Base-by-base conservation (phyloP, 2,113 vertebrate species). In the Vireo altiloquus region DNA sequence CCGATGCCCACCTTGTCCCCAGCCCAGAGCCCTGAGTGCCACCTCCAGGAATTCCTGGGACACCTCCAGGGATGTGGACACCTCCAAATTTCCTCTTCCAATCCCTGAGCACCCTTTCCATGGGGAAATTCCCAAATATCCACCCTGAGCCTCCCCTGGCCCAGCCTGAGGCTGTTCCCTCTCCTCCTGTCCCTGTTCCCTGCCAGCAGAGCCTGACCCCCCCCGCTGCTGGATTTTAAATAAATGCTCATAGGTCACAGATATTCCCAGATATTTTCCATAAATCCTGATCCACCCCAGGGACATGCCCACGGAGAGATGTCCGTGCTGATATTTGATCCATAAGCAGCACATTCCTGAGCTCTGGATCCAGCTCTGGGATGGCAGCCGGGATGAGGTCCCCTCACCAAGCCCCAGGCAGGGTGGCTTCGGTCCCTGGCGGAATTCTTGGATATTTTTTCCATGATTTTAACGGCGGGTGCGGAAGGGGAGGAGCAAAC, bases 251-350 rank as follows among this genome's bases (percentile, higher is more conserved):
- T 4, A 4, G 20, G 13, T 28, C 39, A 39, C 39, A 20, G n/a
- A 75, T 2, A 35, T n/a, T 75, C 35, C 50, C 15, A 1, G 4
- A 6, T 23, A 35, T 24, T 24, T 49, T 10, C 70, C 23, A 6
- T 13, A 57, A 24, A 30, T 40, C 70, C 82, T 8, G 24, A 6
- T 3, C 20, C 15, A 17, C 40, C 9, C 70, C 60, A 30, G 0
- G 2, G 15, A 10, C 0, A 1, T 14, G 14, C n/a, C 49, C 81
- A 39, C 1, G 19, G 15, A 54, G n/a, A 15, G 28, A 8, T 10
- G 15, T 16, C 70, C 40, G 2, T 8, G 82, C 50, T n/a, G 40
- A 1, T 2, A 6, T 7, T 1, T 19, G 28, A 74, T 13, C 44
- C 60, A 30, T 2, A 16, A 25, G 8, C 13, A 7, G 27, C 14